Base-by-base conservation (phyloP, 1,140 invertebrate species). In the Maconellicoccus hirsutus region DNA sequence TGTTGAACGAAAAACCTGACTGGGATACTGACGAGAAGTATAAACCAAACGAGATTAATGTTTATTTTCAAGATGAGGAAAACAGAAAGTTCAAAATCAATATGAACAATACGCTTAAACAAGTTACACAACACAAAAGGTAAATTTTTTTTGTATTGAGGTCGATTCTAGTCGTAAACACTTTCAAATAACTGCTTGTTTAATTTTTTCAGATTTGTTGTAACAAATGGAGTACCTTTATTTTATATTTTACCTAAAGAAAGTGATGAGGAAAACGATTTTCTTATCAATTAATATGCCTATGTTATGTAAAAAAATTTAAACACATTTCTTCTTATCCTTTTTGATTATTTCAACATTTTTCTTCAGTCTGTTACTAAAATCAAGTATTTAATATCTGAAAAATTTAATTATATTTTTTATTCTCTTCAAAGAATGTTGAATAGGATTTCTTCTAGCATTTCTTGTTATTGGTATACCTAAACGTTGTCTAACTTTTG, bases 1-100 rank as follows among this genome's bases (percentile, higher is more conserved):
- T 96, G 72, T 93, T 96, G 79, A 82, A 82, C 27, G 85, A 86
- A 25, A 79, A 81, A 70, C 82, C 88, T 23, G 82, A 84, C 4
- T 95, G 92, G 90, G 94, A 97, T 79, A 76, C 74, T 69, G 80
- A 88, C 0, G 80, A 81, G 59, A 85, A 86, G 75, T 96, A 96
- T 78, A 85, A 76, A 61, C 74, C 81, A 8, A 80, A 84, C 6
- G 86, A 80, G 63, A 77, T 96, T 38, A 84, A 87, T 80, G 81
- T 95, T 19, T 95, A 91, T 78, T 94, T 86, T 80, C 91, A 94
- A 81, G 86, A 52, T 16, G 42, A 52, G n/a, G 16, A 4, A 16
- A 52, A 52, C n/a, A 52, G n/a, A 3, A 52, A 52, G n/a, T 52
- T 16, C 42, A 52, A 52, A 19, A 19, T 52, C 10, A 2, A 3